These are phyloP conservation scores for Tamias sibiricus DNA, from an alignment of 2,113 vertebrate species.

Conservation along the genomic window DNA sequence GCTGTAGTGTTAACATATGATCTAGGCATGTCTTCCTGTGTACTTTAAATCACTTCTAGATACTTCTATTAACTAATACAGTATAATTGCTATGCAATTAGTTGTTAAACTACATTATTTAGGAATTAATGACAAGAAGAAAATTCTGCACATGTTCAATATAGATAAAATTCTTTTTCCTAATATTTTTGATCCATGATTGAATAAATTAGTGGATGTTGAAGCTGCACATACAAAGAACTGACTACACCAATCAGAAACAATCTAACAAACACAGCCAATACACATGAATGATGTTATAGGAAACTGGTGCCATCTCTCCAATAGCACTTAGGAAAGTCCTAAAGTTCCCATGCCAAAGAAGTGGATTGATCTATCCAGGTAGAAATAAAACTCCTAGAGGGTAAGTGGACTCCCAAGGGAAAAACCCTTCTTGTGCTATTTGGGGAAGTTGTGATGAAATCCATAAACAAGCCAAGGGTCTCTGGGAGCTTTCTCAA, in stretches of 20 bases:
- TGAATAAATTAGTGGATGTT: not conserved
- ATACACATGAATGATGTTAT: not conserved
- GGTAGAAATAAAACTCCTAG: not conserved
- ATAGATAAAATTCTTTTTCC: not conserved
- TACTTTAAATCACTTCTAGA: not conserved
- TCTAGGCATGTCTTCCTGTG: not conserved
- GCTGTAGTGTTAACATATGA: too few species aligned
- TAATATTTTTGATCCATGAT: not conserved
- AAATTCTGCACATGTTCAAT: not conserved
- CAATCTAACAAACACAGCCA: not conserved
- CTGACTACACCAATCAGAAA: not conserved
- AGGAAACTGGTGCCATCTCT: too few species aligned
- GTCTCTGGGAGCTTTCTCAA: not conserved
- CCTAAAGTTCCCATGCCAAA: not conserved
- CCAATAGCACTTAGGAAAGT: fast-evolving
- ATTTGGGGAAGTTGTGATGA: not conserved
- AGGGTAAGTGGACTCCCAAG: not conserved
- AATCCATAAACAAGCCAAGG: not conserved
- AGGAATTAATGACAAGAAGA: not conserved
- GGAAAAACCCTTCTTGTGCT: not conserved
- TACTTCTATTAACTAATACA: not conserved
- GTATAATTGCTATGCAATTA: not conserved
- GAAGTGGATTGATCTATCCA: not conserved
- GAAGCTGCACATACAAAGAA: too few species aligned
- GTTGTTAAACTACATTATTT: not conserved